phyloP scores from a whole-genome alignment of 2,888 invertebrate species.

The Beris chalybata region DNA sequence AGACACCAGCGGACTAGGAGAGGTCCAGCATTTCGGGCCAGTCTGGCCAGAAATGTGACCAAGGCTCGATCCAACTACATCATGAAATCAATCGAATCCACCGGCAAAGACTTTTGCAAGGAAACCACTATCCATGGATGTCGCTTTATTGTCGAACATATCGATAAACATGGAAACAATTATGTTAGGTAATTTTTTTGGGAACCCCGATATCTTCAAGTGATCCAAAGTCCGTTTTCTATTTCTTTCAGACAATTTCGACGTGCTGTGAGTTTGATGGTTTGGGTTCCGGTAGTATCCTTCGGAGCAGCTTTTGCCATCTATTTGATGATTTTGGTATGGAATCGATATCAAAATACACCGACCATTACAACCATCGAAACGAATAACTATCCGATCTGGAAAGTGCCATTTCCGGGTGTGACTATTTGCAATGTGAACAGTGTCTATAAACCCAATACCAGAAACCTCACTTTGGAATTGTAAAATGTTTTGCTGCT shows the following conservation, averaged over 20 bases:
- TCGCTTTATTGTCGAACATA: conserved; percentile 42
- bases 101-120: conserved; percentile 41
- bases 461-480: conserved; percentile 55
- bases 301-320: conserved; percentile 42
- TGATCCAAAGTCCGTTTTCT: not conserved
- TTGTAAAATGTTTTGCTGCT: conserved; percentile 56
- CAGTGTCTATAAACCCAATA: conserved; percentile 59
- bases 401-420: conserved; percentile 68
- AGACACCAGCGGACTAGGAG: conserved; percentile 6
- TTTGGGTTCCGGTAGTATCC: conserved; percentile 42
- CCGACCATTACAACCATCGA: conserved; percentile 56
- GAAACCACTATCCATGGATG: conserved; percentile 44
- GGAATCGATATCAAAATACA: conserved; percentile 44
- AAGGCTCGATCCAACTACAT: conserved; percentile 28
- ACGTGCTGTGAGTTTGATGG: conserved; percentile 26
- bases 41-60: conserved; percentile 6
- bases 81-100: conserved; percentile 28
- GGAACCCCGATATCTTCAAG: not conserved
- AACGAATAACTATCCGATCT: conserved; percentile 65
- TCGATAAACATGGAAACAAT: conserved; percentile 37
- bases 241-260: conserved; percentile 7
- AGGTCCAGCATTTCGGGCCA: conserved; percentile 1
- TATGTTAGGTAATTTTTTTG: conserved; percentile 36
- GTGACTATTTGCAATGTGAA: conserved; percentile 67
- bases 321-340: conserved; percentile 44